phyloP scores from a whole-genome alignment of 2,797 vertebrate genomes.

The Knipowitschia caucasica region DNA sequence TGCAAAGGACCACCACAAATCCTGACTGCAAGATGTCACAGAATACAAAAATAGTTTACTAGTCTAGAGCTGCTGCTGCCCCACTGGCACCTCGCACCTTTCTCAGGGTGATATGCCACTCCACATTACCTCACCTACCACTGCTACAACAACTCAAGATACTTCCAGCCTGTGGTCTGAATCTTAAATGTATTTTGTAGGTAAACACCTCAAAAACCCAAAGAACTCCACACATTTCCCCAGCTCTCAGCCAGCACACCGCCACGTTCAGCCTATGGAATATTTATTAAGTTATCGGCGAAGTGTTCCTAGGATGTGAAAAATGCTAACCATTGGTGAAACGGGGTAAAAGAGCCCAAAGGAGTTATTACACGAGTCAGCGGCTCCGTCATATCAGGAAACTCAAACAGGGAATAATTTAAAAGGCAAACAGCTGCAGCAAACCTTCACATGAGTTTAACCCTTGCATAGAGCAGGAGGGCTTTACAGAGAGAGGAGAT shows the following conservation, averaged over 20 bases:
- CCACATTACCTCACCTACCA: background rate
- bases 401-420: constrained; percentile 52
- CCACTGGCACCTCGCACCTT: background rate
- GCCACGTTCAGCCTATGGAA: constrained; percentile 34
- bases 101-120: background rate
- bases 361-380: constrained; percentile 64
- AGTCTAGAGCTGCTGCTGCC: too few species aligned
- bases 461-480: constrained; percentile 21
- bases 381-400: constrained; percentile 50
- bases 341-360: constrained; percentile 49
- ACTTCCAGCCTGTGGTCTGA: background rate
- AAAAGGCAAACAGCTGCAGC: constrained; percentile 48
- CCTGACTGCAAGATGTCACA: too few species aligned
- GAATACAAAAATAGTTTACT: too few species aligned
- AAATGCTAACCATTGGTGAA: constrained; percentile 57
- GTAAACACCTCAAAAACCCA: constrained; percentile 8
- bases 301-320: constrained; percentile 48
- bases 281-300: constrained; percentile 59
- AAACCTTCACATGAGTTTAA: constrained; percentile 36
- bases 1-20: too few species aligned
- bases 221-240: constrained; percentile 20
- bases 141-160: background rate
- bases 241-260: constrained; percentile 14
- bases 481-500: constrained; percentile 15
- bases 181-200: background rate